Evolutionary conservation across 1,140 invertebrate species (phyloP), one percentile per base, ranked within the genome.

Genomic region (Meloidogyne exigua): DNA sequence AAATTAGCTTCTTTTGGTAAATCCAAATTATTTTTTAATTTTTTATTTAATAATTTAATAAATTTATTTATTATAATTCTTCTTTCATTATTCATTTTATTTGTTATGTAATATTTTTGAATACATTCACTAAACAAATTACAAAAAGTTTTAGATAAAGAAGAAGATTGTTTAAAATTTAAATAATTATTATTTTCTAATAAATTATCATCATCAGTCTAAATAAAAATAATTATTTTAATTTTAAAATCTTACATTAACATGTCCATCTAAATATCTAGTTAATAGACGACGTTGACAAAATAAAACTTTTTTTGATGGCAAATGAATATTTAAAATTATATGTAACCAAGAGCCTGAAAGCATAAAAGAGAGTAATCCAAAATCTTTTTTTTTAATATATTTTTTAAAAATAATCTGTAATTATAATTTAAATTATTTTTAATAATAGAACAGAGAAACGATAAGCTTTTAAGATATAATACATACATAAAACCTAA

Each of bases 1-100:
- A 57, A 57, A n/a, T 57, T 57, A 57, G 49, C 18, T 57, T 57
- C 18, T 7, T 57, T 57, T n/a, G 49, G 49, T n/a, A 57, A 57
- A n/a, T 57, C 18, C 49, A 57, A 57, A 57, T 57, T n/a, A 57
- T 57, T 57, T 57, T 57, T n/a, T n/a, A 57, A 57, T 57, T 57
- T 57, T 57, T 57, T 57, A 57, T 57, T 57, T 57, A 57, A 57
- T 57, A 57, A 57, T n/a, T 57, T 57, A 57, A 57, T 7, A 57
- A 57, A 57, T 57, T 57, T 57, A 7, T 57, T 12, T 4, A 57
- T 57, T n/a, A n/a, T 57, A 57, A 57, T 57, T 57, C 4, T 57
- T 57, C 49, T 57, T 7, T 57, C 18, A 57, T 57, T 57, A 57
- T 57, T 57, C 18, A 57, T 57, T 57, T 57, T 57, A 57, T 57